Evolutionary conservation across 2,113 vertebrate species (phyloP).

Genomic region (Notiomystis cincta): DNA sequence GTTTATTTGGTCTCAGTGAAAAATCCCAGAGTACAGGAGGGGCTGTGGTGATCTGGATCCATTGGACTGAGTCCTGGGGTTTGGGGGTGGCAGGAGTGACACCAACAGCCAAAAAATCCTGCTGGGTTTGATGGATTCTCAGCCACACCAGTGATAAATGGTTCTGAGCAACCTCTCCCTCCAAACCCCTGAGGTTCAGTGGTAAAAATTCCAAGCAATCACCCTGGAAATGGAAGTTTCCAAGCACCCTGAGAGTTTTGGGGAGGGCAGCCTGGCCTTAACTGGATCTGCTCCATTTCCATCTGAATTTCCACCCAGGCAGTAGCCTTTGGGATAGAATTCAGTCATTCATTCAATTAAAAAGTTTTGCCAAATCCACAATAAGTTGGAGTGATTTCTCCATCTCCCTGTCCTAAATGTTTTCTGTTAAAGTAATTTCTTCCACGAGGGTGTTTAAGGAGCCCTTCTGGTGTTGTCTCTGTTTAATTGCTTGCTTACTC

Average conservation of each 20-base stretch:
- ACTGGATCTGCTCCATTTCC: neutral
- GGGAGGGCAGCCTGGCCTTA: neutral
- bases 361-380: neutral
- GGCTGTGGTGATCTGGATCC: neutral
- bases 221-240: neutral
- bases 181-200: neutral
- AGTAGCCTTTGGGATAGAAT: neutral
- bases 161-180: neutral
- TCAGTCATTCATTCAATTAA: neutral
- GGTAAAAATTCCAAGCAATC: neutral
- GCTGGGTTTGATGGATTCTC: neutral
- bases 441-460: neutral
- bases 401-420: neutral
- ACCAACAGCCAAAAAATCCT: neutral
- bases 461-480: constrained; percentile 16
- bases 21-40: neutral
- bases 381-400: neutral
- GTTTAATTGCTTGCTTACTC: constrained; percentile 36
- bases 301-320: neutral
- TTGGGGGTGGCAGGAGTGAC: neutral
- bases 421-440: neutral
- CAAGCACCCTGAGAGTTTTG: accelerated
- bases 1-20: neutral
- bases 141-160: accelerated
- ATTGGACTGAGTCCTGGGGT: neutral